Conservation (phyloP, 2,888 invertebrate species). For the Fragum whitleyi region DNA sequence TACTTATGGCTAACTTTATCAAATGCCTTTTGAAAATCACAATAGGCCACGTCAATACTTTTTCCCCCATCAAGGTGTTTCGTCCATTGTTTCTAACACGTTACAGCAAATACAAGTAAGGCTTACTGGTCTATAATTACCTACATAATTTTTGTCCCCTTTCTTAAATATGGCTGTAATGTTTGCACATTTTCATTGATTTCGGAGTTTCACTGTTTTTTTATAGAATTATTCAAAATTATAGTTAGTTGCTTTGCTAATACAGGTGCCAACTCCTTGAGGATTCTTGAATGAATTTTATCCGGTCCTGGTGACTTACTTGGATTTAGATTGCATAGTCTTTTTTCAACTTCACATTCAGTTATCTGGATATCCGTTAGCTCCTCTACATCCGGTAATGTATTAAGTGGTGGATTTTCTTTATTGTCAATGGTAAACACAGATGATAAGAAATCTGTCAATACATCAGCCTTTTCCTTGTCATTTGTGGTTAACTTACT, state of each 20-base stretch:
- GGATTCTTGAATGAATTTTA: neutral
- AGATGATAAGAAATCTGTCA: too few species aligned
- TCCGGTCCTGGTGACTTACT: slow-evolving; percentile 4
- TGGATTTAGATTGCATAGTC: neutral
- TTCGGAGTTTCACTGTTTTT: neutral
- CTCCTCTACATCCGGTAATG: too few species aligned
- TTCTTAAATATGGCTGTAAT: too few species aligned
- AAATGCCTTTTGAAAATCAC: slow-evolving; percentile 5
- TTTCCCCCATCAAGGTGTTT: slow-evolving; percentile 1
- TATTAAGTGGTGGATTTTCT: too few species aligned
- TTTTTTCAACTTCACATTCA: neutral
- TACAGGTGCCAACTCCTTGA: neutral
- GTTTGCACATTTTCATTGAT: too few species aligned
- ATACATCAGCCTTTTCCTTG: too few species aligned
- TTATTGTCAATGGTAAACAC: too few species aligned
- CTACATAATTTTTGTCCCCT: too few species aligned
- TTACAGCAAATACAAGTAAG: neutral
- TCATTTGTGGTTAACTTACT: too few species aligned
- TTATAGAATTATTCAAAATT: slow-evolving; percentile 1
- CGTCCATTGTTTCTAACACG: neutral
- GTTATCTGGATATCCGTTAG: neutral
- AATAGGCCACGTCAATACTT: neutral
- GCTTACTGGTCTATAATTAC: neutral
- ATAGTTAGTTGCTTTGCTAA: neutral
- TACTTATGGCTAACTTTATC: neutral